Conservation (phyloP, 2,888 invertebrate genomes). For the Agrochola macilenta region DNA sequence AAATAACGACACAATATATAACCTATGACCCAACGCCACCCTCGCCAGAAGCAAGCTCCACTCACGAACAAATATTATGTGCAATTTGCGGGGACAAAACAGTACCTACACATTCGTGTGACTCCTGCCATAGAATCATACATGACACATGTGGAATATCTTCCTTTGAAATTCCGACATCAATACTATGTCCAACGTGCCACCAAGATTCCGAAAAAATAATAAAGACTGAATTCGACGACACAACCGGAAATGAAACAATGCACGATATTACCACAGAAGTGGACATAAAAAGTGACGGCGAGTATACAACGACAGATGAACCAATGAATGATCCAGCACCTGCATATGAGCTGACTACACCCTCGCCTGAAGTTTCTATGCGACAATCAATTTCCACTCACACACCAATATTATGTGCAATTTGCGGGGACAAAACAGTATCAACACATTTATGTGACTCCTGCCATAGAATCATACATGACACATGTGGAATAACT, state of each 20-base stretch:
- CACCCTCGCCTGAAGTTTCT: neutral
- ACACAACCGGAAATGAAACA: neutral
- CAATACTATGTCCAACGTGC: slow-evolving; percentile 19
- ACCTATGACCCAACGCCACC: neutral
- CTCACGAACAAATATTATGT: slow-evolving; percentile 4
- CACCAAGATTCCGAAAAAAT: neutral
- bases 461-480: slow-evolving; percentile 14
- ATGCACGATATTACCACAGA: neutral
- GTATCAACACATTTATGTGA: slow-evolving; percentile 2
- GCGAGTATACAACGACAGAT: neutral
- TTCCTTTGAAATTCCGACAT: neutral
- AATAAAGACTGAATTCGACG: slow-evolving; percentile 17
- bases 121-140: slow-evolving; percentile 5
- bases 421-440: slow-evolving; percentile 8
- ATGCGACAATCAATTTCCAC: neutral
- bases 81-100: slow-evolving; percentile 10
- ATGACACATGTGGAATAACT: slow-evolving; percentile 21
- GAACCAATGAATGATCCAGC: slow-evolving; percentile 2
- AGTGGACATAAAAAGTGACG: slow-evolving; percentile 6
- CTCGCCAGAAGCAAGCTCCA: neutral
- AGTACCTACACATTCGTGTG: slow-evolving; percentile 1
- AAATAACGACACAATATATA: slow-evolving; percentile 7
- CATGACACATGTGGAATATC: slow-evolving; percentile 27
- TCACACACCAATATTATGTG: neutral
- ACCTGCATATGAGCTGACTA: neutral